These are phyloP conservation scores for Sipha flava DNA, from an alignment of 1,140 invertebrate genomes.

Conservation along the genomic window DNA sequence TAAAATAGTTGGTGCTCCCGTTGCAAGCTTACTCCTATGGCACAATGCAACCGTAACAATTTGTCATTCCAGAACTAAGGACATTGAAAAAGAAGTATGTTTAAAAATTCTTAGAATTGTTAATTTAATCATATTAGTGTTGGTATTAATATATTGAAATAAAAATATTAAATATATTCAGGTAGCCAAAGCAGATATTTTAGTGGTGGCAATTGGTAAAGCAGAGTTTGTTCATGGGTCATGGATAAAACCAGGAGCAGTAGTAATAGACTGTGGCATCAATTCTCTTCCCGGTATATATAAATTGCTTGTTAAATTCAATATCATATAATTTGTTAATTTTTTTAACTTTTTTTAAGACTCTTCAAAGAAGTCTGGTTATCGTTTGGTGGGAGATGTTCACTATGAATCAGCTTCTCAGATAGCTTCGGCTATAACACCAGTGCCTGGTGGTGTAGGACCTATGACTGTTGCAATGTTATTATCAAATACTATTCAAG, in stretches of 20 bases:
- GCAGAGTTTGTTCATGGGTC: constrained; percentile 85
- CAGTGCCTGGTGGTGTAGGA: constrained; percentile 95
- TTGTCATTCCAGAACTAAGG: constrained; percentile 88
- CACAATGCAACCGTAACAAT: constrained; percentile 92
- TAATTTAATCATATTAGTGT: constrained; percentile 40
- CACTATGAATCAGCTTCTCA: constrained; percentile 68
- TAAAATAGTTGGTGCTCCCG: constrained; percentile 95
- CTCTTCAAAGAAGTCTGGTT: constrained; percentile 69
- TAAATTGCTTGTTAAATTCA: neutral
- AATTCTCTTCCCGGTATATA: constrained; percentile 78
- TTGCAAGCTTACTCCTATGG: constrained; percentile 91
- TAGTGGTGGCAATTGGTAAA: constrained; percentile 91
- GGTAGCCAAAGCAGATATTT: constrained; percentile 76
- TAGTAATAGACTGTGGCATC: constrained; percentile 99
- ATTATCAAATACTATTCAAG: constrained; percentile 87
- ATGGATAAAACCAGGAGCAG: constrained; percentile 96
- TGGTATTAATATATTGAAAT: too few relatives aligned
- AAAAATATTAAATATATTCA: too few relatives aligned
- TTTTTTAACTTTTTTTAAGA: constrained; percentile 51
- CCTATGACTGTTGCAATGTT: constrained; percentile 99
- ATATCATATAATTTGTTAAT: neutral
- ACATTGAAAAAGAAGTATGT: constrained; percentile 67
- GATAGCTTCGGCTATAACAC: constrained; percentile 84
- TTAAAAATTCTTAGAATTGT: constrained; percentile 12
- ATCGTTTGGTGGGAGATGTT: constrained; percentile 90